Conservation (phyloP, 1,140 invertebrate genomes). For the Drosophila ercepeae region DNA sequence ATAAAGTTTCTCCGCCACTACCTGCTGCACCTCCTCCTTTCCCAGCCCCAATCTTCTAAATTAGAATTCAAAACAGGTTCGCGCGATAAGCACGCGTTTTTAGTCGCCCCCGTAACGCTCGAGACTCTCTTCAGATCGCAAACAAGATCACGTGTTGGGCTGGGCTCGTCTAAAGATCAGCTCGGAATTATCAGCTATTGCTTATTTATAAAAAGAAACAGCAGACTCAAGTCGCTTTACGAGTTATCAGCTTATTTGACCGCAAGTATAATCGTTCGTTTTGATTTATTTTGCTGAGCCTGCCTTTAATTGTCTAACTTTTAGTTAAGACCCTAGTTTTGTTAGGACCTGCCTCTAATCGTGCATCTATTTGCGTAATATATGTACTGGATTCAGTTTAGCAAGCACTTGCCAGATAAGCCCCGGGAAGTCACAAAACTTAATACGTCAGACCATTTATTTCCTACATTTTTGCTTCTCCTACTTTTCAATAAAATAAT, state of each 20-base stretch:
- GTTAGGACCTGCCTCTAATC: neutral
- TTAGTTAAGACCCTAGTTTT: neutral
- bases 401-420: constrained; percentile 17
- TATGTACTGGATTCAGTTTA: neutral
- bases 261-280: constrained; percentile 11
- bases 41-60: constrained; percentile 19
- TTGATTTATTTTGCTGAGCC: constrained; percentile 12
- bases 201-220: constrained; percentile 13
- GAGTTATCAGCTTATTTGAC: constrained; percentile 14
- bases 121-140: constrained; percentile 47
- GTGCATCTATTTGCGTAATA: constrained; percentile 30
- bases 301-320: neutral
- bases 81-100: constrained; percentile 59
- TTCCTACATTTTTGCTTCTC: neutral
- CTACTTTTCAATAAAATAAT: neutral
- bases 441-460: neutral
- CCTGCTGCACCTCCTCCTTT: neutral
- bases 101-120: constrained; percentile 38
- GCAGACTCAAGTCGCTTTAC: neutral
- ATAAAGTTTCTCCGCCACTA: constrained; percentile 41
- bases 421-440: neutral
- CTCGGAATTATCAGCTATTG: constrained; percentile 7
- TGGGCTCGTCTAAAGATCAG: constrained; percentile 32
- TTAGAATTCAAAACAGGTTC: constrained; percentile 54
- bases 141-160: constrained; percentile 68